These are phyloP conservation scores for Smithornis capensis DNA, from an alignment of 2,113 vertebrate species.

Conservation along the genomic window DNA sequence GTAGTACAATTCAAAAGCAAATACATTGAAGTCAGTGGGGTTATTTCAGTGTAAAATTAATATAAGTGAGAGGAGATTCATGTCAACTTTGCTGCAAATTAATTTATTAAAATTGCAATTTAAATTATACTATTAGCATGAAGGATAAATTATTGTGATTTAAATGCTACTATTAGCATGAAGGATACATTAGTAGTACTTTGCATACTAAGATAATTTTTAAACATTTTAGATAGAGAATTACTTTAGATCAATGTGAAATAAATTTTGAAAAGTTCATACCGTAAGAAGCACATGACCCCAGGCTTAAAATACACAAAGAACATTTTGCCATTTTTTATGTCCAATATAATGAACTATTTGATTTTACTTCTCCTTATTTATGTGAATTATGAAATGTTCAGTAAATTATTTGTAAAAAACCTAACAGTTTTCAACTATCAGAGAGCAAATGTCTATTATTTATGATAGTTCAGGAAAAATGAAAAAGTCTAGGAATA, in stretches of 20 bases:
- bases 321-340: not conserved
- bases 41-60: constrained; percentile 27
- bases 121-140: constrained; percentile 10
- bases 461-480: not conserved
- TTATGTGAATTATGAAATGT: not conserved
- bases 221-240: not conserved
- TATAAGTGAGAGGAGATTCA: not conserved
- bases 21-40: not conserved
- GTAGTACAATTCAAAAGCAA: not conserved
- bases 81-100: constrained; percentile 29
- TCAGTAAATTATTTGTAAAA: not conserved
- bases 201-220: not conserved
- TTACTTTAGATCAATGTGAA: constrained; percentile 1
- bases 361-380: not conserved
- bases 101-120: constrained; percentile 27
- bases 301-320: not conserved
- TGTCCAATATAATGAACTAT: not conserved
- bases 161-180: constrained; percentile 1
- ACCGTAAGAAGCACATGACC: not conserved
- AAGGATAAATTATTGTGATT: constrained; percentile 21
- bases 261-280: not conserved
- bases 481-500: not conserved
- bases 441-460: not conserved
- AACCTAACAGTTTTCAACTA: not conserved
- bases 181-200: constrained; percentile 30